These are phyloP conservation scores for Caenorhabditis auriculariae DNA, from an alignment of 2,888 invertebrate genomes.

Conservation along the genomic window DNA sequence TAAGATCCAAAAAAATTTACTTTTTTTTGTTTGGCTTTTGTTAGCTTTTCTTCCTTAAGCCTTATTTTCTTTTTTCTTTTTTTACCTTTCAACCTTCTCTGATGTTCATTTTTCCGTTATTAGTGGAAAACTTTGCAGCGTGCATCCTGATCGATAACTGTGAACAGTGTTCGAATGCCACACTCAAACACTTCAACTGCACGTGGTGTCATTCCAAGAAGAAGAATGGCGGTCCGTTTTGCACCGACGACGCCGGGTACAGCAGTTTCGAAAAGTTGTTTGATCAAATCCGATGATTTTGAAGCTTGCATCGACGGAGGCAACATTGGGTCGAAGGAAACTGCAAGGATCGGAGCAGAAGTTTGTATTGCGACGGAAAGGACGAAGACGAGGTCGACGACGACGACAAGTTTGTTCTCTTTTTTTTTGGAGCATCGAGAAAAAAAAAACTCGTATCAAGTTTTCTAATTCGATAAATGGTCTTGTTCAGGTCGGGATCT, in stretches of 20 bases:
- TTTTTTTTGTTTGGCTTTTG: too few relatives aligned
- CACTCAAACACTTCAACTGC: conserved; percentile 58
- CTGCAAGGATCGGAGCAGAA: conserved; percentile 38
- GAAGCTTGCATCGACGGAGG: conserved; percentile 43
- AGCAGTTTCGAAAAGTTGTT: conserved; percentile 8
- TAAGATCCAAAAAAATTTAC: too few relatives aligned
- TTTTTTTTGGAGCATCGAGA: too few relatives aligned
- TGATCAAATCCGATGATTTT: conserved; percentile 4
- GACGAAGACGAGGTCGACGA: conserved; percentile 38
- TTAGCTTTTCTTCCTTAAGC: too few relatives aligned
- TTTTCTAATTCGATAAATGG: too few relatives aligned
- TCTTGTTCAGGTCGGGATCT: too few relatives aligned
- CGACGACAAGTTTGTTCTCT: conserved; percentile 7
- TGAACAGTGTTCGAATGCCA: conserved; percentile 52
- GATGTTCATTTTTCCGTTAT: too few relatives aligned
- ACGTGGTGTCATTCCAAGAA: conserved; percentile 58
- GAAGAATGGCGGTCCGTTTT: conserved; percentile 49
- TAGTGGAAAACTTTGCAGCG: too few relatives aligned
- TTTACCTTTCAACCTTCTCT: too few relatives aligned
- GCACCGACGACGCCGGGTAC: conserved; percentile 57
- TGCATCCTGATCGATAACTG: conserved; percentile 51
- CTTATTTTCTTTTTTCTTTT: too few relatives aligned
- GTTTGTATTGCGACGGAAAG: conserved; percentile 33
- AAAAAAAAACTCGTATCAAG: too few relatives aligned
- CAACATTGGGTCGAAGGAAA: conserved; percentile 58